These are phyloP conservation scores for Carterocephalus palaemon DNA, from an alignment of 2,888 invertebrate species.

Conservation along the genomic window DNA sequence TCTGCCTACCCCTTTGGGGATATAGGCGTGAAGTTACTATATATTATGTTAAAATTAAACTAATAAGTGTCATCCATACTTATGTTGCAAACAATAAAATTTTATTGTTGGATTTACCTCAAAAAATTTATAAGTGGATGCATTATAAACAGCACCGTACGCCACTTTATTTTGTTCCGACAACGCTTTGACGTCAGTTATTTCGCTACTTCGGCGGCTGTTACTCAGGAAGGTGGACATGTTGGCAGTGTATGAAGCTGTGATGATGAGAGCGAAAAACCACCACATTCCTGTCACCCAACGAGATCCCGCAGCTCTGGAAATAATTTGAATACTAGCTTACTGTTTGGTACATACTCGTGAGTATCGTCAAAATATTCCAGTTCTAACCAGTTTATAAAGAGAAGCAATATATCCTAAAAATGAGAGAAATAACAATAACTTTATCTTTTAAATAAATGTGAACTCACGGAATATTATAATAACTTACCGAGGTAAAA, in stretches of 20 bases:
- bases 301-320: slow-evolving; percentile 91
- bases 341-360: too few species aligned
- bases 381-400: too few species aligned
- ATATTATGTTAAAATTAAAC: too few species aligned
- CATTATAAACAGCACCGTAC: slow-evolving; percentile 88
- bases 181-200: slow-evolving; percentile 89
- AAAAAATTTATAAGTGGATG: slow-evolving; percentile 92
- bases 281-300: slow-evolving; percentile 95
- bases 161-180: slow-evolving; percentile 90
- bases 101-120: slow-evolving; percentile 74
- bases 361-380: too few species aligned
- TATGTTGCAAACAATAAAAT: background rate
- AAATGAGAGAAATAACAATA: too few species aligned
- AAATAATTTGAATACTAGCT: background rate
- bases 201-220: slow-evolving; percentile 87
- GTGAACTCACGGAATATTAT: background rate
- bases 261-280: slow-evolving; percentile 95
- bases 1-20: too few species aligned
- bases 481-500: slow-evolving; percentile 87
- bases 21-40: too few species aligned
- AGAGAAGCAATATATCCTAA: too few species aligned
- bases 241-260: slow-evolving; percentile 86
- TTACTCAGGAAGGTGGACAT: slow-evolving; percentile 92
- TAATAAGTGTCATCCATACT: too few species aligned
- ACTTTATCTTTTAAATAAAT: background rate